phyloP scores from a whole-genome alignment of 2,113 vertebrate species.

The Dromiciops gliroides region DNA sequence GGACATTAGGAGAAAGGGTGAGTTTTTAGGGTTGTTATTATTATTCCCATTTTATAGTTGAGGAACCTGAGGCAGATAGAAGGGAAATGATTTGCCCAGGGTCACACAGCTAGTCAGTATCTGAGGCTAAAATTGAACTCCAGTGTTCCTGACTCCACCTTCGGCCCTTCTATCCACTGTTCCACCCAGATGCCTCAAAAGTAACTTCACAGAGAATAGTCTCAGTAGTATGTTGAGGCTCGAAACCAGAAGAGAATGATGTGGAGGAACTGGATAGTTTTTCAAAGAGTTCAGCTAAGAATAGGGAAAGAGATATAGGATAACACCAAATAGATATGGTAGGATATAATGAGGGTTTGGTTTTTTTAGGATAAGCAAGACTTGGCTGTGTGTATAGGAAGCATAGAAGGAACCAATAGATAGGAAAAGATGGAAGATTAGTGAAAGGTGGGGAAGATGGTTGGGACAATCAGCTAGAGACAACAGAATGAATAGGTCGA shows the following conservation, averaged over 20 bases:
- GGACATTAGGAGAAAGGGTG: too few relatives aligned
- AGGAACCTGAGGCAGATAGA: not conserved
- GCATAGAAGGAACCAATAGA: not conserved
- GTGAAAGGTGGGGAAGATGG: too few relatives aligned
- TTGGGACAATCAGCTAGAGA: too few relatives aligned
- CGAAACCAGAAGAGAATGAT: not conserved
- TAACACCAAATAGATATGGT: not conserved
- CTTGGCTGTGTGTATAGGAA: not conserved
- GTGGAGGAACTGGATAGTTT: not conserved
- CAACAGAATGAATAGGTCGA: too few relatives aligned
- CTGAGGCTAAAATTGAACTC: not conserved
- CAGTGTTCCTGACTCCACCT: not conserved
- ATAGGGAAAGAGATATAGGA: not conserved
- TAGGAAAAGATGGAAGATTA: too few relatives aligned
- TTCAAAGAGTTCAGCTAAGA: not conserved
- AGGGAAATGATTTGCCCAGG: not conserved
- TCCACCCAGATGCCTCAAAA: too few relatives aligned
- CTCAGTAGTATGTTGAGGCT: not conserved
- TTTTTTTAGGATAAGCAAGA: not conserved
- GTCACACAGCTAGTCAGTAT: not conserved
- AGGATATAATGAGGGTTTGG: not conserved
- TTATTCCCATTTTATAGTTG: not conserved
- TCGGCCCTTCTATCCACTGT: not conserved
- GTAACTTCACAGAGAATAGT: not conserved
- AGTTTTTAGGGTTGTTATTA: too few relatives aligned